Percentiles rank a stretch among this genome's conserved stretches.
Conservation (phyloP, 1,140 invertebrate species). For the Diplogasteroides magnus region DNA sequence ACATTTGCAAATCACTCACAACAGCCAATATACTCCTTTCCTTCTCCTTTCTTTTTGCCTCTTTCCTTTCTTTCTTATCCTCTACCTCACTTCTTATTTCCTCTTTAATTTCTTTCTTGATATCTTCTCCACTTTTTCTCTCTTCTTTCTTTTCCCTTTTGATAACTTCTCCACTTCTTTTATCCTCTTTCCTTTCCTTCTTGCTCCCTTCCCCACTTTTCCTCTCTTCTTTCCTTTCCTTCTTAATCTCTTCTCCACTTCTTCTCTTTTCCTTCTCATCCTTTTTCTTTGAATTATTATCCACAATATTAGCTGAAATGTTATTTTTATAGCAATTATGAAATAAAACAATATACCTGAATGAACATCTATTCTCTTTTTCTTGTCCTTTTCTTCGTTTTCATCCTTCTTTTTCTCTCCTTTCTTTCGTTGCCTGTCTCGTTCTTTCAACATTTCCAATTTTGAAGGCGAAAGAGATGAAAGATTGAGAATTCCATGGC, state of each 20-base stretch:
- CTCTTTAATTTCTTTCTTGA: too few relatives aligned
- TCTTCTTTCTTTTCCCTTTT: background rate
- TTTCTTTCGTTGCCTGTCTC: background rate
- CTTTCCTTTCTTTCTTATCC: background rate
- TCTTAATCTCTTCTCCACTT: background rate
- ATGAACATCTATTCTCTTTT: background rate
- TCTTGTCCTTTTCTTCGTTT: background rate
- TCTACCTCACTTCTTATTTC: background rate
- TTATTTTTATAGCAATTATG: constrained; percentile 5
- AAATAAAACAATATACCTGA: background rate
- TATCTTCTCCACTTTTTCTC: too few relatives aligned
- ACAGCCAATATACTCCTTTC: background rate
- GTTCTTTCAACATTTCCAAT: background rate
- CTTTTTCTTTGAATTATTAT: background rate
- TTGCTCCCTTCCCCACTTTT: background rate
- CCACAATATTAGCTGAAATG: background rate
- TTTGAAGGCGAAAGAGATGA: background rate
- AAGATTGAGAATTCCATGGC: background rate
- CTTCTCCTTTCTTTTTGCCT: background rate
- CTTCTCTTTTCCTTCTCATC: background rate
- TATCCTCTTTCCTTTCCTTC: background rate
- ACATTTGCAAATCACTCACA: constrained; percentile 10
- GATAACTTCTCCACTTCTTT: background rate
- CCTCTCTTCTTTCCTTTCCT: background rate
- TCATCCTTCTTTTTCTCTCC: background rate